These are phyloP conservation scores for Echinometra lucunter DNA, from an alignment of 53 echinoderm and acorn worm genomes.

Conservation along the genomic window DNA sequence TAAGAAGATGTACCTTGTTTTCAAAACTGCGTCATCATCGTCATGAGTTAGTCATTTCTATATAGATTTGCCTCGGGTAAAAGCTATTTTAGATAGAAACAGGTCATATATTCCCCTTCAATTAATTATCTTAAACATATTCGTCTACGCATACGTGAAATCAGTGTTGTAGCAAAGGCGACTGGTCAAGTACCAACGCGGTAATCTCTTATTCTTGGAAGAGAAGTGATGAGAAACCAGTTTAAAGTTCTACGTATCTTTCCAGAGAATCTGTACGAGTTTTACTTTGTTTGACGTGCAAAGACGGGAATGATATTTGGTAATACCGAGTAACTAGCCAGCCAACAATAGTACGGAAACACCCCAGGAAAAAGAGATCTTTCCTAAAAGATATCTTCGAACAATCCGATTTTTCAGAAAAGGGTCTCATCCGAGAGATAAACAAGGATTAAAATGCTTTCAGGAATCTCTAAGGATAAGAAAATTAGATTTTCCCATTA, in stretches of 20 bases:
- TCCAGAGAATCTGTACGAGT: neutral
- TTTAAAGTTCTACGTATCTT: neutral
- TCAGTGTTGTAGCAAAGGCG: too few relatives aligned
- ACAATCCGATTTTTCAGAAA: slow-evolving; percentile 33
- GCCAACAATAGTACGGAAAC: neutral
- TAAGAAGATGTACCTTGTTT: too few relatives aligned
- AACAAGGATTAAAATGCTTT: slow-evolving; percentile 34
- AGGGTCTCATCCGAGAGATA: slow-evolving; percentile 26
- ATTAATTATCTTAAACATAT: neutral
- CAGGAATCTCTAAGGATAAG: slow-evolving; percentile 41
- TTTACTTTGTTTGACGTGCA: neutral
- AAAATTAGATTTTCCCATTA: slow-evolving; percentile 52
- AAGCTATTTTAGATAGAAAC: neutral
- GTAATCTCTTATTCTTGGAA: neutral
- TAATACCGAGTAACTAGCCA: neutral
- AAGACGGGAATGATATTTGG: neutral
- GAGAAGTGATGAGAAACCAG: neutral
- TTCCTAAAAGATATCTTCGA: neutral
- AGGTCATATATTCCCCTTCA: neutral
- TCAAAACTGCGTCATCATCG: too few relatives aligned
- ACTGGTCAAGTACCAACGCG: neutral
- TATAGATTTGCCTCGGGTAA: neutral
- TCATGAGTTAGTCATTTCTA: too few relatives aligned
- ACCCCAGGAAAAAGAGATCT: neutral
- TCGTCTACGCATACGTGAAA: too few relatives aligned